Percentiles rank a stretch among this genome's conserved stretches.
These are phyloP conservation scores for Opisthocomus hoazin DNA, from an alignment of 2,113 vertebrate genomes.

Conservation along the genomic window DNA sequence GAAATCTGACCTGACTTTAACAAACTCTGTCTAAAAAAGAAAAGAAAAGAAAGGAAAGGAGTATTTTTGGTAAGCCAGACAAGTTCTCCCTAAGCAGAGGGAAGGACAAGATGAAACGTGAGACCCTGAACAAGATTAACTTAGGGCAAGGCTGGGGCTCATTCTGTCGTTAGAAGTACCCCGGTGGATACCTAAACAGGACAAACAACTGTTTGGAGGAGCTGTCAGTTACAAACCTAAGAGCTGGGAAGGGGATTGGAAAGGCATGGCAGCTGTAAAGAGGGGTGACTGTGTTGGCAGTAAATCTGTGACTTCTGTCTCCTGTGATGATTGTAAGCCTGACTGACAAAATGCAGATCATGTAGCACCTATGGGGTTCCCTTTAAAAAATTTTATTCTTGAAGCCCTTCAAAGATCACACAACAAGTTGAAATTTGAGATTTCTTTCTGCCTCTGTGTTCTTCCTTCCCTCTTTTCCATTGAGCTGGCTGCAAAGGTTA, in stretches of 20 bases:
- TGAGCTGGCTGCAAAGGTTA: constrained; percentile 60
- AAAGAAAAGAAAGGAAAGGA: background rate
- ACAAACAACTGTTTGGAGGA: background rate
- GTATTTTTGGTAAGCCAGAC: background rate
- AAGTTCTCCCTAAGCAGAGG: background rate
- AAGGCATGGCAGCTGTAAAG: background rate
- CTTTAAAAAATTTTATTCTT: constrained; percentile 45
- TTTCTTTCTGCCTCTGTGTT: constrained; percentile 41
- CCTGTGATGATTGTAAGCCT: background rate
- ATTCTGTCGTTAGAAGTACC: background rate
- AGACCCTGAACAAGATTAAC: background rate
- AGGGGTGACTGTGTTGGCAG: background rate
- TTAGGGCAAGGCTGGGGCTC: background rate
- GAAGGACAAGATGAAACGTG: background rate
- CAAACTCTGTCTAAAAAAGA: background rate
- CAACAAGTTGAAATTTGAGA: constrained; percentile 43
- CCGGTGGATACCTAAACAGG: background rate
- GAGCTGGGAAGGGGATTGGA: background rate
- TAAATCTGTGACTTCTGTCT: background rate
- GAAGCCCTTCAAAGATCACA: constrained; percentile 53
- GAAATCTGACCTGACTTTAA: background rate
- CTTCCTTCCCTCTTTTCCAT: constrained; percentile 22
- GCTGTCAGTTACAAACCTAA: background rate
- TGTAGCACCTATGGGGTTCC: constrained; percentile 48
- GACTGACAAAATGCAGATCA: constrained; percentile 59